Conservation (phyloP, 2,888 invertebrate species). For the Lumbricus terrestris region DNA sequence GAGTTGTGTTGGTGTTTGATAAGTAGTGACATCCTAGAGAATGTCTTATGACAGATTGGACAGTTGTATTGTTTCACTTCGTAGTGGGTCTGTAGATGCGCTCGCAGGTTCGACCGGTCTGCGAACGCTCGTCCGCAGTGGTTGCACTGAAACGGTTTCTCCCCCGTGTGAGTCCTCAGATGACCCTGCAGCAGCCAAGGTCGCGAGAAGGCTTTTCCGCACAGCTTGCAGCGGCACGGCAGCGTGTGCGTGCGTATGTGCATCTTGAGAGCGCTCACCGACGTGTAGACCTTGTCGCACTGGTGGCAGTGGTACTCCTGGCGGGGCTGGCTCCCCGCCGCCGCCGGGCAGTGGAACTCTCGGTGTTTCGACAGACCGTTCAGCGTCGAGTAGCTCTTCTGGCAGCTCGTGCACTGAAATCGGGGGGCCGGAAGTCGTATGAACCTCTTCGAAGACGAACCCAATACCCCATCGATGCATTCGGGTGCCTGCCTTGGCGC, state of each 20-base stretch:
- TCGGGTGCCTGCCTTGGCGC: not conserved
- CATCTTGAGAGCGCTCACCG: conserved; percentile 94
- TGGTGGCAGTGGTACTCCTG: conserved; percentile 94
- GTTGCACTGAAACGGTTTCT: conserved; percentile 93
- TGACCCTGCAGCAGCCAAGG: conserved; percentile 97
- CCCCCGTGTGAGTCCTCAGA: conserved; percentile 94
- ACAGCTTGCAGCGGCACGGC: conserved; percentile 92
- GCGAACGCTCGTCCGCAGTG: conserved; percentile 95
- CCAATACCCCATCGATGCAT: not conserved
- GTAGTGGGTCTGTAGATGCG: conserved; percentile 94
- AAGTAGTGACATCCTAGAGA: conserved; percentile 91
- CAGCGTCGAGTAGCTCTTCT: conserved; percentile 91
- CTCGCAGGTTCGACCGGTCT: conserved; percentile 90
- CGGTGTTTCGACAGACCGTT: conserved; percentile 92
- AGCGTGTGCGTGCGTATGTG: conserved; percentile 96
- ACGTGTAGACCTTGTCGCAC: conserved; percentile 93
- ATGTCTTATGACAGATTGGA: conserved; percentile 86
- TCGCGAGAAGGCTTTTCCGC: conserved; percentile 93
- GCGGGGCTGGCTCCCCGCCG: conserved; percentile 79
- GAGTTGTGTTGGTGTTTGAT: conserved; percentile 71
- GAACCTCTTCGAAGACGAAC: not conserved
- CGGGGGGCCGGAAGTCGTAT: not conserved
- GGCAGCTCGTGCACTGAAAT: conserved; percentile 77
- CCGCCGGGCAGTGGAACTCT: conserved; percentile 85
- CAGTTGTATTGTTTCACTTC: conserved; percentile 97